Evolutionary conservation across 2,888 invertebrate species (phyloP), one percentile per base, ranked within the genome.

Genomic region (Sarcophaga rosellei): DNA sequence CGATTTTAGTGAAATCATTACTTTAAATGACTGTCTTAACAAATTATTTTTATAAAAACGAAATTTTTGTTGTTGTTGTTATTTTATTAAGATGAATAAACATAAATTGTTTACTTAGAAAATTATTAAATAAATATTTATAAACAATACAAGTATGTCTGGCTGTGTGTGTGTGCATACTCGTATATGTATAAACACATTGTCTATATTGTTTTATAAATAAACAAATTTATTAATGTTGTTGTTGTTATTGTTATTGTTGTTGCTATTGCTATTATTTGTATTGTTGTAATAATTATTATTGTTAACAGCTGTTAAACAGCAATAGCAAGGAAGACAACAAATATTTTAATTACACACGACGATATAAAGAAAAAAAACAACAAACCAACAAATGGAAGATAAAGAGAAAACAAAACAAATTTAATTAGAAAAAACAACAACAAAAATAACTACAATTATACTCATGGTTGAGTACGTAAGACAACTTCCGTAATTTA

Each of bases 51-150:
- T n/a, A 82, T 70, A 53, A 15, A 81, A 57, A 53, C 4, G 1
- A 15, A 15, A 4, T 17, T 15, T 1, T 53, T 53, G 53, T 53
- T 15, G 17, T 47, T 47, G 3, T 53, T 53, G 1, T 53, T 17
- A 63, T 74, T 63, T 35, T 78, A 15, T 74, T 63, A 35, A 70
- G 63, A 70, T 65, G 74, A 77, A 73, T 70, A 77, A 61, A 73
- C 44, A 70, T 82, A 66, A 79, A 79, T 70, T 84, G 47, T 84
- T 84, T 79, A 61, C 59, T 79, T 84, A 65, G 45, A 70, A 76
- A 70, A 75, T 79, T 70, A 69, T 74, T 79, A 70, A 75, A 79
- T 79, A 45, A 53, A 53, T 53, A 53, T 53, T 53, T 53, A 53
- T 53, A 53, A 53, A 17, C 53, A 53, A 53, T 53, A 53, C 4